Conservation (phyloP, 23 tunicate species). For the Clavelina lepadiformis region DNA sequence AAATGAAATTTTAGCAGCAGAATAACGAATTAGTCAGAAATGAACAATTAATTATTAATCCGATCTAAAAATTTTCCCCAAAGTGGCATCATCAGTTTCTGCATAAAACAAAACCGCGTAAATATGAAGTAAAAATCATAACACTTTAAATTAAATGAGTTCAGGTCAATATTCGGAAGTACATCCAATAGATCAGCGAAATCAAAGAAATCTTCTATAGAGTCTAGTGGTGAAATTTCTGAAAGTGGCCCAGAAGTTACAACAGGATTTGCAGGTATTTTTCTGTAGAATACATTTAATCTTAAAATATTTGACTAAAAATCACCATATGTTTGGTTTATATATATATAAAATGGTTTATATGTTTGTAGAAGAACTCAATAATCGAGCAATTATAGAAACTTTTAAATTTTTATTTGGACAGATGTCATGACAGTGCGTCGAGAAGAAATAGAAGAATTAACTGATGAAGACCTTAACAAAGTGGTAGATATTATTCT, state of each 20-base stretch:
- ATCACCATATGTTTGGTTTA: too few species aligned
- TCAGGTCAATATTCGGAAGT: constrained; percentile 70
- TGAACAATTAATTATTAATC: too few species aligned
- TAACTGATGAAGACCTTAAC: constrained; percentile 81
- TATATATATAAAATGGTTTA: too few species aligned
- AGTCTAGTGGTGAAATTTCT: constrained; percentile 80
- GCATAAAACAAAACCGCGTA: too few species aligned
- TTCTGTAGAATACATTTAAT: not conserved
- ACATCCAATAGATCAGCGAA: constrained; percentile 52
- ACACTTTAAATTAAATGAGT: constrained; percentile 1
- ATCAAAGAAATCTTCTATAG: constrained; percentile 74
- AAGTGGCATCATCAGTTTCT: too few species aligned
- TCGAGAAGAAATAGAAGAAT: constrained; percentile 64
- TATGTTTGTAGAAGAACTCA: too few species aligned
- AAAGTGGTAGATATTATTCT: constrained; percentile 71
- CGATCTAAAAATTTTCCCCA: too few species aligned
- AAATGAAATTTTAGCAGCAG: not conserved
- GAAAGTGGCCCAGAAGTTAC: constrained; percentile 68
- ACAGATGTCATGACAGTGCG: constrained; percentile 84
- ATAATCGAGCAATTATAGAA: not conserved
- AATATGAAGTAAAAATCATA: too few species aligned
- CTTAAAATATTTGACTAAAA: too few species aligned
- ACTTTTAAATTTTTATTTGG: constrained; percentile 1
- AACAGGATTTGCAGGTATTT: constrained; percentile 54
- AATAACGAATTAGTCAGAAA: too few species aligned